phyloP scores from a whole-genome alignment of 2,113 vertebrate genomes.

The Rhodinocichla rosea region DNA sequence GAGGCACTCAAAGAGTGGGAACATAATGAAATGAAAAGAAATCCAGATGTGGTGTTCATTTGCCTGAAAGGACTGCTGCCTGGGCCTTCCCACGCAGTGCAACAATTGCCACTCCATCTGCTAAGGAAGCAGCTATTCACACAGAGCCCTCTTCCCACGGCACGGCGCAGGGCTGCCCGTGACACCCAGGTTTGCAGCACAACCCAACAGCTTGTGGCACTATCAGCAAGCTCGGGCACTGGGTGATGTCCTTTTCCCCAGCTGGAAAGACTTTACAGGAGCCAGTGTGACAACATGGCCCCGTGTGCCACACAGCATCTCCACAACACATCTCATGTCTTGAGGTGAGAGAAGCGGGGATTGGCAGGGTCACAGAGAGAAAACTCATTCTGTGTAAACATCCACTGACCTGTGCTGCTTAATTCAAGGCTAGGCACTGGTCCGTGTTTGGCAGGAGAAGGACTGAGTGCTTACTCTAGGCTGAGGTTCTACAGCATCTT shows the following conservation, averaged over 20 bases:
- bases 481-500: background rate
- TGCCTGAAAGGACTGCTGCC: background rate
- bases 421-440: background rate
- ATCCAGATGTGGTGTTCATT: background rate
- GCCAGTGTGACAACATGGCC: rapidly evolving
- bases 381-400: background rate
- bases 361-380: background rate
- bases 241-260: background rate
- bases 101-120: background rate
- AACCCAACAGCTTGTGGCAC: background rate
- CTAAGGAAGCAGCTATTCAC: background rate
- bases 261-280: background rate
- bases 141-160: background rate
- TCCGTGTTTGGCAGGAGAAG: background rate
- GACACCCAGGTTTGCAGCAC: background rate
- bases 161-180: rapidly evolving
- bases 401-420: background rate
- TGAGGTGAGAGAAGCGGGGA: background rate
- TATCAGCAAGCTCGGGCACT: background rate
- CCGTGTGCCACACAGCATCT: background rate
- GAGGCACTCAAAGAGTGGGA: background rate
- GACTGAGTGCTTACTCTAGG: background rate
- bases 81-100: background rate
- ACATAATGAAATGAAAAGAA: conserved; percentile 10
- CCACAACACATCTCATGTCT: rapidly evolving